Percentiles rank a stretch among this genome's conserved stretches.
phyloP scores from a whole-genome alignment of 2,113 vertebrate genomes.

The Prietella phreatophila region DNA sequence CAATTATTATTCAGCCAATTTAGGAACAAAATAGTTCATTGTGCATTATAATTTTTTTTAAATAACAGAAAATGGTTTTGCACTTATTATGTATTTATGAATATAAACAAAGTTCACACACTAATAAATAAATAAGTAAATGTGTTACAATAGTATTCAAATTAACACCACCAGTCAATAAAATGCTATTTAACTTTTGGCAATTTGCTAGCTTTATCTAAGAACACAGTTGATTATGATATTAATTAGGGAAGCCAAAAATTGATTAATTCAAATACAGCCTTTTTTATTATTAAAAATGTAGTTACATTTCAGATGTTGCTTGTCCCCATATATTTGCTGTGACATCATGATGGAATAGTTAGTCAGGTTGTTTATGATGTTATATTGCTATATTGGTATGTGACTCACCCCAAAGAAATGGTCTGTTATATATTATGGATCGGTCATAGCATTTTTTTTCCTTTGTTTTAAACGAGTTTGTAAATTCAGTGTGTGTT shows the following conservation, averaged over 20 bases:
- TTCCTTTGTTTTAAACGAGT: not conserved
- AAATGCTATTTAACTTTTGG: not conserved
- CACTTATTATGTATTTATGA: not conserved
- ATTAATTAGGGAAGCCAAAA: not conserved
- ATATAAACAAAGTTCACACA: not conserved
- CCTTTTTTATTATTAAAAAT: not conserved
- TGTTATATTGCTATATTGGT: not conserved
- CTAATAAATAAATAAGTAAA: not conserved
- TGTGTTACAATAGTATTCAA: not conserved
- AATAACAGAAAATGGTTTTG: not conserved
- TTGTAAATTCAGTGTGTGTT: not conserved
- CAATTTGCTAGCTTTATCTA: not conserved
- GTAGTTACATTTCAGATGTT: not conserved
- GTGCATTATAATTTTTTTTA: not conserved
- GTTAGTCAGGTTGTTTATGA: not conserved
- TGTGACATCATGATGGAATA: not conserved
- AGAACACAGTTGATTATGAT: not conserved
- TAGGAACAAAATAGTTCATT: not conserved
- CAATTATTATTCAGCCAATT: not conserved
- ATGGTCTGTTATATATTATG: not conserved
- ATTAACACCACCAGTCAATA: not conserved
- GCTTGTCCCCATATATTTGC: not conserved
- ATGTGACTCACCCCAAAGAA: not conserved
- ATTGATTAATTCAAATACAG: not conserved
- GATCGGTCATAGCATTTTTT: not conserved